Evolutionary conservation across 2,797 vertebrate species (phyloP).

Genomic region (Sarcoramphus papa): DNA sequence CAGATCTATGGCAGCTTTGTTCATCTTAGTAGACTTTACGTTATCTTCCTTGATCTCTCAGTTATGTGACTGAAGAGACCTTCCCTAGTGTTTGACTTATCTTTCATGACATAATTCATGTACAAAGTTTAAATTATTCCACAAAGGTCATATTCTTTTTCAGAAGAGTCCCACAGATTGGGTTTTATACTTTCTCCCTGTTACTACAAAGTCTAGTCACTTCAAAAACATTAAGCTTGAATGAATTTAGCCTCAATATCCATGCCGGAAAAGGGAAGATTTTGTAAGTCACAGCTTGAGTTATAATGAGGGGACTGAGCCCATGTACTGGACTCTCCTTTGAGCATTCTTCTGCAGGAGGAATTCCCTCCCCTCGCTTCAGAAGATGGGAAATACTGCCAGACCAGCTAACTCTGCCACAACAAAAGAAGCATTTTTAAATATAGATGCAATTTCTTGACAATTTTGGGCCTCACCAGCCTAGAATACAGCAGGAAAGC

Average conservation of each 20-base stretch:
- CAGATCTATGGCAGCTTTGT: background rate
- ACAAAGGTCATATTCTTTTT: background rate
- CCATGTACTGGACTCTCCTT: background rate
- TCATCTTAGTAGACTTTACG: background rate
- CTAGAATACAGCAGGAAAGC: background rate
- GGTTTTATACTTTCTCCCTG: background rate
- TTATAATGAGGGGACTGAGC: background rate
- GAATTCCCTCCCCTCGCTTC: background rate
- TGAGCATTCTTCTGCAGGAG: background rate
- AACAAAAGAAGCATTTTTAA: background rate
- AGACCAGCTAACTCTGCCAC: background rate
- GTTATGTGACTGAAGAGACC: background rate
- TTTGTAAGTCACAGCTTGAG: background rate
- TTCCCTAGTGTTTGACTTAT: background rate
- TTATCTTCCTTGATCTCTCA: background rate
- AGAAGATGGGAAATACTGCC: background rate
- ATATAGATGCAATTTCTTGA: background rate
- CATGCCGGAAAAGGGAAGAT: background rate
- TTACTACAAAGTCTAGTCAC: background rate
- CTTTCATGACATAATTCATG: background rate
- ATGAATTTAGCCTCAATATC: background rate
- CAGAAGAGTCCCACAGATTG: background rate
- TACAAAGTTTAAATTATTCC: background rate
- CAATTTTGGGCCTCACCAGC: background rate
- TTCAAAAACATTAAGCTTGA: background rate